Conservation (phyloP, 2,888 invertebrate species). For the Machimus atricapillus region DNA sequence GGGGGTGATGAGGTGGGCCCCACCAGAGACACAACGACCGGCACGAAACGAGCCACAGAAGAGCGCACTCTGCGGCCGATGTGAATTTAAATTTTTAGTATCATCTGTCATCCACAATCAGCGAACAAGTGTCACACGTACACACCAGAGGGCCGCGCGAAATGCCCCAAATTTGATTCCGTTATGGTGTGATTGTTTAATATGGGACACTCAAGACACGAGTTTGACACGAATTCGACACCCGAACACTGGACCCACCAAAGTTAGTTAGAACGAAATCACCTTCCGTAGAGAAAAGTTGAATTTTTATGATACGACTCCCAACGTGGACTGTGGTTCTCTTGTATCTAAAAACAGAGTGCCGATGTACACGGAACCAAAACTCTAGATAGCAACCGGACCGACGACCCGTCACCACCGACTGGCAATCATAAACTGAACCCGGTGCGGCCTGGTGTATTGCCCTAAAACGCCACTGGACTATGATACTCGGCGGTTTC, state of each 20-base stretch:
- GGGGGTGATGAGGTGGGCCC: background rate
- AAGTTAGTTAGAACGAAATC: background rate
- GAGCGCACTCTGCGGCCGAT: slow-evolving; percentile 6
- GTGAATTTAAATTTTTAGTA: slow-evolving; percentile 34
- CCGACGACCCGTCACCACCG: slow-evolving; percentile 21
- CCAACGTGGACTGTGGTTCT: background rate
- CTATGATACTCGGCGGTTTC: slow-evolving; percentile 38
- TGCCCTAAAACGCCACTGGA: slow-evolving; percentile 29
- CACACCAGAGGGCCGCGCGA: background rate
- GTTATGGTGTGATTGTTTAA: background rate
- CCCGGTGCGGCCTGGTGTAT: slow-evolving; percentile 25
- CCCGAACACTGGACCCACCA: no score
- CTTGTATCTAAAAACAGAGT: background rate
- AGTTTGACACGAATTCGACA: no score
- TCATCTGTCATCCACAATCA: slow-evolving; percentile 38
- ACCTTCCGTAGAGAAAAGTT: background rate
- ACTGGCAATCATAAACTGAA: slow-evolving; percentile 35
- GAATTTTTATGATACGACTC: background rate
- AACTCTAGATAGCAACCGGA: background rate
- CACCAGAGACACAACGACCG: background rate
- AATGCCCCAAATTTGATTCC: background rate
- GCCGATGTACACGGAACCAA: background rate
- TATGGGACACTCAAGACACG: background rate
- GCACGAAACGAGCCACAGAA: background rate
- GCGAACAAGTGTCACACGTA: slow-evolving; percentile 37